Conservation (phyloP, 64 coral and sea anemone genomes). For the Platygyra sinensis region DNA sequence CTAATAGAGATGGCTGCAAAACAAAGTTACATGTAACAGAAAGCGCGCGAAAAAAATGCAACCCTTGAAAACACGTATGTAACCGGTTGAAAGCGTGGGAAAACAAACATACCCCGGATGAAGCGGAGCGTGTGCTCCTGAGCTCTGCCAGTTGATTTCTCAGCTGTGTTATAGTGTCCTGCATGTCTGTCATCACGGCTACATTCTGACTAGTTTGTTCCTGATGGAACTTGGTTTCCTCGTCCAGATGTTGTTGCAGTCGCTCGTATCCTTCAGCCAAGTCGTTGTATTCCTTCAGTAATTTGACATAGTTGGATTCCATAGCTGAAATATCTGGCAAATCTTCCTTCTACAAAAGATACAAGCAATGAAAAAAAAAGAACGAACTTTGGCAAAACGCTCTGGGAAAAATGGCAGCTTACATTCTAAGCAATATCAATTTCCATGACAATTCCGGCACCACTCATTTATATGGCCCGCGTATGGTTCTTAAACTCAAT, state of each 20-base stretch:
- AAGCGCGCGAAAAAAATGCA: too few species aligned
- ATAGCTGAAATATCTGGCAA: conserved; percentile 1
- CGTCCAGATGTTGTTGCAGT: conserved; percentile 69
- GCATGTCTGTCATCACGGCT: conserved; percentile 90
- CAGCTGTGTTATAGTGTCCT: conserved; percentile 80
- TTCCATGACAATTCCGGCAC: too few species aligned
- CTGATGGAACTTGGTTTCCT: conserved; percentile 86
- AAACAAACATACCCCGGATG: conserved; percentile 56
- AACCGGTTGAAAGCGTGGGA: too few species aligned
- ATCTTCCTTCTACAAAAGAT: neutral
- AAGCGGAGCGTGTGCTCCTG: conserved; percentile 32
- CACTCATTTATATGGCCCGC: too few species aligned
- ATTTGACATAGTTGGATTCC: conserved; percentile 74
- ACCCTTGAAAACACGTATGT: too few species aligned
- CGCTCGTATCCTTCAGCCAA: conserved; percentile 82
- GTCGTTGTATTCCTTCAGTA: conserved; percentile 89
- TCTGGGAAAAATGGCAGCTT: too few species aligned
- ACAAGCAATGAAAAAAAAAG: neutral
- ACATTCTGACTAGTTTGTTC: conserved; percentile 94
- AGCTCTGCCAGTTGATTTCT: conserved; percentile 62
- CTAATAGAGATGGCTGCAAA: too few species aligned
- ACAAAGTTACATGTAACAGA: too few species aligned
- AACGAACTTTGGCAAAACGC: neutral
- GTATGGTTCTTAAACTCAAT: too few species aligned
- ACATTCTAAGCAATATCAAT: too few species aligned